Percentiles rank a stretch among this genome's conserved stretches.
These are phyloP conservation scores for human (Homo sapiens) DNA, from an alignment of 2,113 vertebrate species.

Conservation along the genomic window GRCh38 chr3:25074001-25074500, in stretches of 20 bases:
- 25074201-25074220: not conserved
- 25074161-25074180: not conserved
- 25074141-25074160: conserved; percentile 27
- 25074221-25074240: conserved; percentile 7
- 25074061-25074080: not conserved
- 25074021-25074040: not conserved
- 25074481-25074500: not conserved
- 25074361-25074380: not conserved
- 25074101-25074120: not conserved
- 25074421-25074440: not conserved
- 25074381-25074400: not conserved
- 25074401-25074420: not conserved
- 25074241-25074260: not conserved
- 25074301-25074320: not conserved
- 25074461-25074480: not conserved
- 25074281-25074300: not conserved
- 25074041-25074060: not conserved
- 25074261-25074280: not conserved
- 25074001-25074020: not conserved
- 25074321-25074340: not conserved
- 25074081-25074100: not conserved
- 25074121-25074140: not conserved
- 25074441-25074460: not conserved
- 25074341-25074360: not conserved
- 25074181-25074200: not conserved